A percentile compares a stretch with the other conserved stretches of the same genome.
phyloP scores from a whole-genome alignment of 2,113 vertebrate genomes.

The Gadus macrocephalus region DNA sequence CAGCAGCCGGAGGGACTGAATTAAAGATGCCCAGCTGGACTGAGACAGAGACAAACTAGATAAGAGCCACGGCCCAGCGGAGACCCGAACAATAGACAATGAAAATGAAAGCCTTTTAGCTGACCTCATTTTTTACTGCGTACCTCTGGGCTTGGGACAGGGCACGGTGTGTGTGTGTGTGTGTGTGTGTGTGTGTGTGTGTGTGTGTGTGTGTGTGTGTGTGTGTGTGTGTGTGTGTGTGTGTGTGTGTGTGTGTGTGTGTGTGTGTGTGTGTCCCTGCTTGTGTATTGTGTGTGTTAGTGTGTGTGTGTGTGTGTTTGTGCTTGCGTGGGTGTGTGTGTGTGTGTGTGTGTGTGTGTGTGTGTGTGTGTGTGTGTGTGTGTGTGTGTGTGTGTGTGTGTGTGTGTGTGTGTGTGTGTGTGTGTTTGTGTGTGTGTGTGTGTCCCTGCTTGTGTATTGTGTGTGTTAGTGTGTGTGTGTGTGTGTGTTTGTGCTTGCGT shows the following conservation, averaged over 20 bases:
- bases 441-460: conserved; percentile 82
- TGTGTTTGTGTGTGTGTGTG: no score
- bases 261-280: conserved; percentile 53
- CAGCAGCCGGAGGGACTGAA: no score
- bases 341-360: neutral
- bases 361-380: conserved; percentile 15
- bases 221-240: conserved; percentile 12
- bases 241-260: neutral
- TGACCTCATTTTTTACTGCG: neutral
- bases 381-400: conserved; percentile 5
- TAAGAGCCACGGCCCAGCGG: no score
- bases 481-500: conserved; percentile 3
- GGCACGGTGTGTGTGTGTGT: neutral
- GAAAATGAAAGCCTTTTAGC: neutral
- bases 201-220: conserved; percentile 8
- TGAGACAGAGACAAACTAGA: no score
- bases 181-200: conserved; percentile 2
- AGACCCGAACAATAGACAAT: neutral
- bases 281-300: conserved; percentile 76
- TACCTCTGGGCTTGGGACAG: neutral
- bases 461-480: neutral
- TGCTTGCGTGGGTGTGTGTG: conserved; percentile 1
- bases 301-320: conserved; percentile 1
- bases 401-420: neutral
- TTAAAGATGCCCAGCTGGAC: no score